Evolutionary conservation across 2,113 vertebrate genomes (phyloP).

Genomic region (Gallinago media): DNA sequence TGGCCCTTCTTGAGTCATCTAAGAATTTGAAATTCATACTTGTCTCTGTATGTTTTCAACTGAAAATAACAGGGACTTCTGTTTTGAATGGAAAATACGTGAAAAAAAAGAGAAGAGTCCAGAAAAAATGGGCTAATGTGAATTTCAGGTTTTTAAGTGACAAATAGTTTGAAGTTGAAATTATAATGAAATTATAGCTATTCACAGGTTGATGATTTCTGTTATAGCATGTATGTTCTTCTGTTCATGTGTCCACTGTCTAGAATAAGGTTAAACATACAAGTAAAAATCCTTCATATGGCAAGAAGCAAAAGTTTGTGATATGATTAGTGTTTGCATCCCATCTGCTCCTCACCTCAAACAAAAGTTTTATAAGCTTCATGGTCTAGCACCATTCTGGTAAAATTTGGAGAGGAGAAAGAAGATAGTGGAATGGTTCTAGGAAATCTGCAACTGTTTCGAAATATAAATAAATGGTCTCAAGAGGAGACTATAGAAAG

Average conservation of each 20-base stretch:
- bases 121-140: neutral
- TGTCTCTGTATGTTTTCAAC: neutral
- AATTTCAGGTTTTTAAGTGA: neutral
- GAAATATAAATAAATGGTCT: neutral
- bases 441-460: neutral
- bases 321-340: neutral
- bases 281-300: neutral
- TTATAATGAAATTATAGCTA: neutral
- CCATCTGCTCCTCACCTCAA: neutral
- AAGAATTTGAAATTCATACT: neutral
- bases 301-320: neutral
- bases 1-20: neutral
- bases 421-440: neutral
- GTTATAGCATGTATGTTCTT: neutral
- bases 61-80: neutral
- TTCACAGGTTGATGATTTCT: neutral
- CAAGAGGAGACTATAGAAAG: neutral
- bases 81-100: neutral
- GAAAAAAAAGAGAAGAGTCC: neutral
- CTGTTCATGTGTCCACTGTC: rapidly evolving
- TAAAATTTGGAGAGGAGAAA: neutral
- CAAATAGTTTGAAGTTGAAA: neutral
- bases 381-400: neutral
- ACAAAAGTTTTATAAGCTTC: neutral
- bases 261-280: neutral